Base-by-base conservation (phyloP, 2,888 invertebrate genomes). In the Mesoligia furuncula region DNA sequence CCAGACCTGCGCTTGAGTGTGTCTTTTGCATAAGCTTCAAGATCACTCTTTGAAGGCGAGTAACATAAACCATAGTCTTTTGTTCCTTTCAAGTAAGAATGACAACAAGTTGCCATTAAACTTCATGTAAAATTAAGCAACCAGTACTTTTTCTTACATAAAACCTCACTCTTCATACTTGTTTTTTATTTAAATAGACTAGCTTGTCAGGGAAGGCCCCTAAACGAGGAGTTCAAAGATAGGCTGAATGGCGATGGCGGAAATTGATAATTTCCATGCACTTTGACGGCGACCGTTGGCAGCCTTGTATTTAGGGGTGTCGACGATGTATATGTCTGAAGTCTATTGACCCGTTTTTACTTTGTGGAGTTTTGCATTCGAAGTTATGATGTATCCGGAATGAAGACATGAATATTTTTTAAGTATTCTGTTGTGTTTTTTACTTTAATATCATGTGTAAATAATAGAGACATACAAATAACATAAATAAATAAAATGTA, bases 201-300 rank as follows among this genome's bases (percentile, higher is more conserved):
- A 7, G n/a, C 24, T n/a, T 72, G 27, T 48, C 64, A 61, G 39
- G 45, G 54, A 20, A 57, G 57, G 20, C 39, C n/a, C 8, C 59
- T 42, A 83, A 57, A 67, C 64, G 72, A 64, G 70, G 48, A 70
- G 27, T 45, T 54, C 72, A 75, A 70, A 67, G 77, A 59, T 54
- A 75, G 70, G 74, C 59, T 70, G 73, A 72, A 67, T 59, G 9
- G 39, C 51, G 42, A 65, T 57, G 54, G 6, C 81, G 84, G 84
- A 84, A 84, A 84, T 84, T 84, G 81, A 81, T 81, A 81, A 84
- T 84, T 81, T 84, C 84, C 84, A 75, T 84, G 73, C 84, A 84
- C 81, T 84, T 84, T 79, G 81, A 71, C 36, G 73, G 45, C 70
- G 45, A 27, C 68, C 45, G 73, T 42, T 51, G 54, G 54, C 57